Evolutionary conservation across 2,113 vertebrate genomes (phyloP), one percentile per base, ranked within the genome.

Genomic region (Dipodomys stephensi): DNA sequence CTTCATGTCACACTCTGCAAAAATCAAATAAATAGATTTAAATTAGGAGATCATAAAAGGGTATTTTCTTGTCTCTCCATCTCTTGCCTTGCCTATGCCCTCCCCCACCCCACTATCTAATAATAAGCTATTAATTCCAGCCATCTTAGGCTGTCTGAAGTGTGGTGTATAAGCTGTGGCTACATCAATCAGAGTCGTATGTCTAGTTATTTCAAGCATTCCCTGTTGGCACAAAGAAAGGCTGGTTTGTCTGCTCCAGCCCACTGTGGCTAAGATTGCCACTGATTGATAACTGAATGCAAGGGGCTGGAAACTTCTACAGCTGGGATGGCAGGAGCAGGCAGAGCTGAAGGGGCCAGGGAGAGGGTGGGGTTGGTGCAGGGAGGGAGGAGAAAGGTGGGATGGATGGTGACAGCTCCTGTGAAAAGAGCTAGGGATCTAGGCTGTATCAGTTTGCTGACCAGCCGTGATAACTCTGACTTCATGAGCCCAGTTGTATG

Each of bases 101-200:
- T 22, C 25, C 80, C 60, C 7, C 9, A 11, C 60, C 30, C 23
- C 74, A 30, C 77, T 83, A 83, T 93, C 97, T 97, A 98, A 98
- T 97, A 98, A 98, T 98, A 98, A 98, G 95, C 97, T 97, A 97
- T 98, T 98, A 98, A 98, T 98, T 97, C 97, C 96, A 96, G 95
- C 94, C 96, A 95, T 97, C 97, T 96, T 95, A 97, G 96, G 93
- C 97, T 44, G 92, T 97, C 98, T 97, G 96, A 98, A 98, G 96
- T 93, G 95, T 96, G 96, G 92, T 96, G 96, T 97, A 92, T 97
- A 97, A 98, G 97, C 97, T 80, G 88, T 94, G 97, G 97, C 97
- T 97, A 96, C 98, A 97, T 97, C 97, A 97, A 97, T 98, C 98
- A 98, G 97, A 97, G 97, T 96, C 97, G 96, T 97, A 94, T 97